These are phyloP conservation scores for Rotaria sp. DNA, from an alignment of 2,888 invertebrate species.

Conservation along the genomic window DNA sequence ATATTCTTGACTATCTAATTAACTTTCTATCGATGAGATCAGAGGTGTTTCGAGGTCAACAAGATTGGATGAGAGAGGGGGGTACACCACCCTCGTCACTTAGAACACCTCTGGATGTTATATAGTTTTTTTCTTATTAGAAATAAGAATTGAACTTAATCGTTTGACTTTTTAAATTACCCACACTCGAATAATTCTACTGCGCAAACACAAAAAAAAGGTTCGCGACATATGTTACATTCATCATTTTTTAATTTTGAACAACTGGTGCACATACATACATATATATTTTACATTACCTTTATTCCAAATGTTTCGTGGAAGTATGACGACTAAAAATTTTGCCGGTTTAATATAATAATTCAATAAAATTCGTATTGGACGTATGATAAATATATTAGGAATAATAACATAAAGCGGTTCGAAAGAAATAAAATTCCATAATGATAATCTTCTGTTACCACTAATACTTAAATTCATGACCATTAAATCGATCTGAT, in stretches of 20 bases:
- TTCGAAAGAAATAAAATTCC: background rate
- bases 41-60: too few species aligned
- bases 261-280: background rate
- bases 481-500: background rate
- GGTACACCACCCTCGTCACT: too few species aligned
- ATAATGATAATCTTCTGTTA: background rate
- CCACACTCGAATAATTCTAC: background rate
- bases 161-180: background rate
- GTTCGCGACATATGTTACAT: background rate
- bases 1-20: background rate
- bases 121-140: too few species aligned
- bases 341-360: constrained; percentile 17
- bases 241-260: background rate
- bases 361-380: background rate
- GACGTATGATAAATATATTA: background rate
- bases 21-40: background rate
- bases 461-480: background rate
- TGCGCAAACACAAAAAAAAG: background rate
- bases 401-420: background rate
- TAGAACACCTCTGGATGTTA: too few species aligned
- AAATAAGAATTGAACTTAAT: background rate
- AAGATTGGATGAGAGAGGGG: too few species aligned
- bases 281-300: background rate
- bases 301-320: constrained; percentile 1
- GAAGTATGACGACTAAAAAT: background rate